phyloP scores from a whole-genome alignment of 2,797 vertebrate species.

The Hippoglossus hippoglossus region DNA sequence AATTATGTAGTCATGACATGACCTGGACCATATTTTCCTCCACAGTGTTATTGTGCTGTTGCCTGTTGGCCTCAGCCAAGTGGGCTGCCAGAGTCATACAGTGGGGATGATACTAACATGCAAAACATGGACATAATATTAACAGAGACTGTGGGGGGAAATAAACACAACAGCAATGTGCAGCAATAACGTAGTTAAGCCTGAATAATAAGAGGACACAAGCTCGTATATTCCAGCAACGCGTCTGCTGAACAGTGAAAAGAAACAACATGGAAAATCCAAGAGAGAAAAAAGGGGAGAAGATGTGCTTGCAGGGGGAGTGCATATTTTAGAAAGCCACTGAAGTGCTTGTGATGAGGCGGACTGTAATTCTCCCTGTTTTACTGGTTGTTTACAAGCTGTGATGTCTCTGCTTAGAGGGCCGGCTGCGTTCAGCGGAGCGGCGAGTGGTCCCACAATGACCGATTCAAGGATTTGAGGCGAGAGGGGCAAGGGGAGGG shows the following conservation, averaged over 20 bases:
- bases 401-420: conserved; percentile 20
- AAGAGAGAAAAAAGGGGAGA: background rate
- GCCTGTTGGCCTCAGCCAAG: conserved; percentile 26
- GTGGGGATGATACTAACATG: conserved; percentile 25
- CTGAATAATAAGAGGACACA: background rate
- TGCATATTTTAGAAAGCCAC: conserved; percentile 21
- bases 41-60: conserved; percentile 1
- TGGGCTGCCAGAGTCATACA: conserved; percentile 26
- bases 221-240: background rate
- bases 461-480: conserved; percentile 71
- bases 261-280: background rate
- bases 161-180: conserved; percentile 12
- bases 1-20: conserved; percentile 32
- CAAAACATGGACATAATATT: conserved; percentile 7
- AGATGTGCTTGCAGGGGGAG: background rate
- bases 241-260: background rate
- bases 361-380: conserved; percentile 42
- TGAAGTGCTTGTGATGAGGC: conserved; percentile 28
- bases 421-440: conserved; percentile 39
- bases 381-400: conserved; percentile 55
- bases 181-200: conserved; percentile 2
- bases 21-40: conserved; percentile 25
- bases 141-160: conserved; percentile 22
- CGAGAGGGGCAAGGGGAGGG: conserved; percentile 19
- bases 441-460: conserved; percentile 46